Percentiles rank a stretch among this genome's conserved stretches.
Evolutionary conservation across 1,140 invertebrate genomes (phyloP).

Genomic region (Zaprionus ornatus): DNA sequence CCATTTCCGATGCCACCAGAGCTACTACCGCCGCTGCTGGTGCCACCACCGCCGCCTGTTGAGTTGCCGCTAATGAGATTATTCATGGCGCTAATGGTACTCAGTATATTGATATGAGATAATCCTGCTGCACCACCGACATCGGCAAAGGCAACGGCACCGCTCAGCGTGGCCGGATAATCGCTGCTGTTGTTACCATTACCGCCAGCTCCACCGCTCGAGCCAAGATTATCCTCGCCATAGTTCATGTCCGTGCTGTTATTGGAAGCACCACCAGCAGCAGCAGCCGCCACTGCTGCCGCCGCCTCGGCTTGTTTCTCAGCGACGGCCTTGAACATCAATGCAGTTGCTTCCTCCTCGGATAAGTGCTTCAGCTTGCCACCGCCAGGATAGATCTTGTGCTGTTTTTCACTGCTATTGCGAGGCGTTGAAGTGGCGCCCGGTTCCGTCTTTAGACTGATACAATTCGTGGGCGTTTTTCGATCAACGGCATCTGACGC

Average conservation of each 20-base stretch:
- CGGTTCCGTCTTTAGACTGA: constrained; percentile 53
- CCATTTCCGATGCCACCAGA: constrained; percentile 24
- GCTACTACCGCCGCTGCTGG: constrained; percentile 28
- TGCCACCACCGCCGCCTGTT: constrained; percentile 37
- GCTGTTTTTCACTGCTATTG: constrained; percentile 57
- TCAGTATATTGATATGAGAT: constrained; percentile 79
- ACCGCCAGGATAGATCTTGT: constrained; percentile 44
- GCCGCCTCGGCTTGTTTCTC: constrained; percentile 66
- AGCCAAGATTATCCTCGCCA: constrained; percentile 61
- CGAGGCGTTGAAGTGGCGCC: constrained; percentile 57
- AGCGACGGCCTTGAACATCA: constrained; percentile 76
- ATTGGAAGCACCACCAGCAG: constrained; percentile 8
- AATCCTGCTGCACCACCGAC: constrained; percentile 81
- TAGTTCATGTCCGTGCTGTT: constrained; percentile 68
- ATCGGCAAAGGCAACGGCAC: constrained; percentile 74
- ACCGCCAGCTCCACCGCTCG: constrained; percentile 8
- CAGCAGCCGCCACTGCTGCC: constrained; percentile 37
- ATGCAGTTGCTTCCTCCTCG: constrained; percentile 73
- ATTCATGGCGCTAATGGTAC: constrained; percentile 82
- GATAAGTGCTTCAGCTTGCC: constrained; percentile 69
- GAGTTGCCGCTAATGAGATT: constrained; percentile 73
- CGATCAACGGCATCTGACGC: constrained; percentile 32
- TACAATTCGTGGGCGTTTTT: constrained; percentile 49
- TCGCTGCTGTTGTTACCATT: constrained; percentile 63
- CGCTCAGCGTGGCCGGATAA: constrained; percentile 67